phyloP scores from a whole-genome alignment of 2,797 vertebrate genomes.

The Acrocephalus scirpaceus region DNA sequence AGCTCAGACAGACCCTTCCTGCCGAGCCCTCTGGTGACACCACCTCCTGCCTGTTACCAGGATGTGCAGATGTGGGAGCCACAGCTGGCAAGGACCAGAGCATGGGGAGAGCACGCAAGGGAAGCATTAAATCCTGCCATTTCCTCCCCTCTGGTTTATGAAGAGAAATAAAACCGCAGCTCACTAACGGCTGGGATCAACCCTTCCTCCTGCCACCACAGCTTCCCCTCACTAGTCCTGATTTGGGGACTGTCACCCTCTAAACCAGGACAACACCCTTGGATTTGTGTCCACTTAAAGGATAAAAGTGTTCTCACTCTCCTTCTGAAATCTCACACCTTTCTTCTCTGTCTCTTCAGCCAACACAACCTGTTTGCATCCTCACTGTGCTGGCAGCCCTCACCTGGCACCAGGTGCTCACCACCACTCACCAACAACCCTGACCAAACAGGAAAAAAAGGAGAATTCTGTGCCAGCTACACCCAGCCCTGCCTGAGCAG shows the following conservation, averaged over 20 bases:
- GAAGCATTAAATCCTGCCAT: neutral
- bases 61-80: neutral
- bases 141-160: neutral
- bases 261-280: neutral
- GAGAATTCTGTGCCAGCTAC: neutral
- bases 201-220: neutral
- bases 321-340: neutral
- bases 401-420: neutral
- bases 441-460: accelerated
- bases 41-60: neutral
- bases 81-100: neutral
- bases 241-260: neutral
- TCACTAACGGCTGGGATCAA: neutral
- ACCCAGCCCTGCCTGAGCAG: neutral
- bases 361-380: neutral
- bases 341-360: too few species aligned
- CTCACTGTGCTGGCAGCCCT: neutral
- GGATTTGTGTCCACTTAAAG: neutral
- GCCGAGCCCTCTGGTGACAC: neutral
- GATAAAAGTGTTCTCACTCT: neutral
- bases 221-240: neutral
- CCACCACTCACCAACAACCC: neutral
- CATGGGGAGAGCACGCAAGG: neutral
- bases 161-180: neutral
- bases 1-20: neutral